These are phyloP conservation scores for Brachycybe producta DNA, from an alignment of 2,888 invertebrate species.

Conservation along the genomic window DNA sequence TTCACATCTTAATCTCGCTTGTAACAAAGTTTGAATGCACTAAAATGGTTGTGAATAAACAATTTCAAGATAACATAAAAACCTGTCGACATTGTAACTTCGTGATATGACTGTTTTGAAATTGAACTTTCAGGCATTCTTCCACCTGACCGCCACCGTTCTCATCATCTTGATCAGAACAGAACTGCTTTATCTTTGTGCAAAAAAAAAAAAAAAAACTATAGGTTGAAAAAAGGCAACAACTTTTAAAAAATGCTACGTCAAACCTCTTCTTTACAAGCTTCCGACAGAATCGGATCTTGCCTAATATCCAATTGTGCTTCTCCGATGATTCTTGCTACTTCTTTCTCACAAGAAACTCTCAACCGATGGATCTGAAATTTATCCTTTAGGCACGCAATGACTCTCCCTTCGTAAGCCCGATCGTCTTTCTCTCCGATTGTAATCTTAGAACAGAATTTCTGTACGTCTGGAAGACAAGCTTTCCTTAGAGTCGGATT, in stretches of 20 bases:
- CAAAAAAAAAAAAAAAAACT: neutral
- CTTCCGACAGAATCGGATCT: slow-evolving; percentile 69
- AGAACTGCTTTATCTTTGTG: slow-evolving; percentile 15
- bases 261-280: slow-evolving; percentile 54
- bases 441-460: slow-evolving; percentile 47
- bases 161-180: slow-evolving; percentile 41
- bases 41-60: neutral
- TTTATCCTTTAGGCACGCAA: slow-evolving; percentile 23
- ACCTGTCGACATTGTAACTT: slow-evolving; percentile 53
- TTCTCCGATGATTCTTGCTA: slow-evolving; percentile 67
- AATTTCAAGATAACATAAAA: neutral
- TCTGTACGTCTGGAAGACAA: slow-evolving; percentile 68
- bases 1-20: no score
- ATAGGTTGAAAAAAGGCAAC: neutral
- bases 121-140: slow-evolving; percentile 67
- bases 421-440: slow-evolving; percentile 31
- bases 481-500: slow-evolving; percentile 69
- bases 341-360: slow-evolving; percentile 63
- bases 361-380: slow-evolving; percentile 40
- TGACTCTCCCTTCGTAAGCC: slow-evolving; percentile 66
- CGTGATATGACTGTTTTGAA: slow-evolving; percentile 50
- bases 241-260: no score
- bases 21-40: neutral
- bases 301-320: slow-evolving; percentile 81
- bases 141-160: slow-evolving; percentile 51